Evolutionary conservation across 1,140 invertebrate genomes (phyloP).

Genomic region (Apis mellifera): Amel_HAv3.1 CM009931.2:25547501-25548000

Average conservation of each 20-base stretch:
- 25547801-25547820: conserved; percentile 27
- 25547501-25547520: neutral
- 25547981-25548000: neutral
- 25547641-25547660: no score
- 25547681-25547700: no score
- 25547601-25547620: no score
- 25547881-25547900: neutral
- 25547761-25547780: conserved; percentile 35
- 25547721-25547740: no score
- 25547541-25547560: neutral
- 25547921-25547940: neutral
- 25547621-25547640: no score
- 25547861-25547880: neutral
- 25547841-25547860: conserved; percentile 50
- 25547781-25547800: conserved; percentile 49
- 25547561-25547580: neutral
- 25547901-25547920: no score
- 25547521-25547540: neutral
- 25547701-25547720: no score
- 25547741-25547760: no score
- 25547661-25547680: no score
- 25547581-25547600: no score
- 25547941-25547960: conserved; percentile 15
- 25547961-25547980: conserved; percentile 11
- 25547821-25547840: conserved; percentile 51